phyloP scores from a whole-genome alignment of 2,113 vertebrate genomes.

The Ceratotherium simum region DNA sequence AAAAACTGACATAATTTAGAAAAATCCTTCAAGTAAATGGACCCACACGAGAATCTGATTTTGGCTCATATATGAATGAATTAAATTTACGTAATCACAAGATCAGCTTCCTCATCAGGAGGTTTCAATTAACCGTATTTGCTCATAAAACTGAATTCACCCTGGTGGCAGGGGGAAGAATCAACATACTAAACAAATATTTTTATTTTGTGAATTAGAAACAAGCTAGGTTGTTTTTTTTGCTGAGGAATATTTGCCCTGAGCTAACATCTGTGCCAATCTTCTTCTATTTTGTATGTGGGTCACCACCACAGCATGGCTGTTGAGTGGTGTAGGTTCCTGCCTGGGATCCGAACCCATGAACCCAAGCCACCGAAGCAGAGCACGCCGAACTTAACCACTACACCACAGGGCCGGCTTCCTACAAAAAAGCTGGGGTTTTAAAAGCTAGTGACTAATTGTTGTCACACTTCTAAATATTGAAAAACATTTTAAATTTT shows the following conservation, averaged over 20 bases:
- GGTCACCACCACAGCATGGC: no score
- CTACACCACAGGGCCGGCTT: no score
- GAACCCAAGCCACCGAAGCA: no score
- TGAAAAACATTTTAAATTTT: neutral
- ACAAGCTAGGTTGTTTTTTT: neutral
- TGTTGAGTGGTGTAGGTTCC: no score
- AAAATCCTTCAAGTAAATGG: neutral
- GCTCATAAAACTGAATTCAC: neutral
- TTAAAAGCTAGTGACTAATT: neutral
- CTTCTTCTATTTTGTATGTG: no score
- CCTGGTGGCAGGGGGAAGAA: neutral
- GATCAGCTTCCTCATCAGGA: neutral
- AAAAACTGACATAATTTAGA: neutral
- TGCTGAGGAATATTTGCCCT: no score
- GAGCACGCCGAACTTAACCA: no score
- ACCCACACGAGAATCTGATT: neutral
- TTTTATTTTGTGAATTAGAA: conserved; percentile 13
- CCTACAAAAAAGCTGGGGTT: neutral
- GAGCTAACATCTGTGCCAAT: no score
- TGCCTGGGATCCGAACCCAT: no score
- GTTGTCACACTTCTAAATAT: neutral
- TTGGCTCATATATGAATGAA: neutral
- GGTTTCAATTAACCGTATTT: neutral
- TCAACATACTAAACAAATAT: neutral
- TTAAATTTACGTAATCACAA: neutral